Conservation (phyloP, 2,888 invertebrate species). For the Microdon myrmicae region DNA sequence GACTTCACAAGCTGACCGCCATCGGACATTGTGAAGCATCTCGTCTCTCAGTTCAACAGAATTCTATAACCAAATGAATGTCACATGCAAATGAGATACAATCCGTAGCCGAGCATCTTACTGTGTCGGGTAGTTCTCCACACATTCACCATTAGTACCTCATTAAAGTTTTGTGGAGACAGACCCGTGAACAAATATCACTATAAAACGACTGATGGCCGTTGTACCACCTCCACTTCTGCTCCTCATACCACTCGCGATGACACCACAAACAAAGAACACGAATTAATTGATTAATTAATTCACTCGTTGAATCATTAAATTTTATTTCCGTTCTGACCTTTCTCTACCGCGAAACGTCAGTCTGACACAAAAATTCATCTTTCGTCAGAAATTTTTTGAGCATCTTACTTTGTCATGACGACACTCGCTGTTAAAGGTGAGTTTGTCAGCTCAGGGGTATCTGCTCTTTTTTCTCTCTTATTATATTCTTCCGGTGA, state of each 20-base stretch:
- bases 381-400: conserved; percentile 23
- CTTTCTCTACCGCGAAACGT: conserved; percentile 9
- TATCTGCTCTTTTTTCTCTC: no score
- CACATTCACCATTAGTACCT: conserved; percentile 46
- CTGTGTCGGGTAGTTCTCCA: conserved; percentile 7
- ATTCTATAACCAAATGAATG: conserved; percentile 16
- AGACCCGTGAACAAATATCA: conserved; percentile 21
- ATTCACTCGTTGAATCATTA: conserved; percentile 40
- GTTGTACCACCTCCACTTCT: not conserved
- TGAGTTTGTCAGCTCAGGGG: no score
- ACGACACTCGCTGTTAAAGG: no score
- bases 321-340: conserved; percentile 36
- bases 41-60: conserved; percentile 8
- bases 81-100: conserved; percentile 31
- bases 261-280: no score
- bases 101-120: conserved; percentile 17
- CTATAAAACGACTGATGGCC: no score
- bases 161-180: conserved; percentile 14
- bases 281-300: conserved; percentile 46
- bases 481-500: no score
- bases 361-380: not conserved
- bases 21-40: conserved; percentile 5
- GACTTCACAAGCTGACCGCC: conserved; percentile 5
- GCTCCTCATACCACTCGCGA: not conserved
- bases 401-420: no score